These are phyloP conservation scores for Anagyrus pseudococci DNA, from an alignment of 2,888 invertebrate genomes.

Conservation along the genomic window DNA sequence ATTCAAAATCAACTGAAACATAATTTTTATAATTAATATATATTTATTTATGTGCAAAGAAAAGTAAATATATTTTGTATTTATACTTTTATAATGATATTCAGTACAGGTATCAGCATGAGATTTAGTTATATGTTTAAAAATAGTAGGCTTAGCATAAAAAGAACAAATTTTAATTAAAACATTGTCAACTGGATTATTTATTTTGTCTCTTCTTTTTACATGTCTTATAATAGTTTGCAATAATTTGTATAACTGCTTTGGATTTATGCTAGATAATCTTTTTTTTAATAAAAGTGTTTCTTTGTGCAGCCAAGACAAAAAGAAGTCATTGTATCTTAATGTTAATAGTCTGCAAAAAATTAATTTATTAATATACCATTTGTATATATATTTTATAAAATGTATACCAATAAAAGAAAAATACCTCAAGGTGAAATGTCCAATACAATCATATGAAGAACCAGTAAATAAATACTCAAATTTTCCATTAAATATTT, in stretches of 20 bases:
- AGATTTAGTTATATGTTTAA: slow-evolving; percentile 49
- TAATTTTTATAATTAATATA: slow-evolving; percentile 40
- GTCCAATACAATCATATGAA: slow-evolving; percentile 67
- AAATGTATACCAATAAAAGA: background rate
- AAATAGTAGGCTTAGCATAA: slow-evolving; percentile 43
- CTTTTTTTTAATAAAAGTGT: slow-evolving; percentile 49
- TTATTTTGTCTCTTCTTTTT: slow-evolving; percentile 36
- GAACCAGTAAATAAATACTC: slow-evolving; percentile 69
- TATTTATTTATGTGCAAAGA: slow-evolving; percentile 7
- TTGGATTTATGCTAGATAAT: slow-evolving; percentile 46
- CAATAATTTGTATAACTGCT: slow-evolving; percentile 52
- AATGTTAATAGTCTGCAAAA: slow-evolving; percentile 51
- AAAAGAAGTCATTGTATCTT: slow-evolving; percentile 48
- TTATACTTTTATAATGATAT: slow-evolving; percentile 48
- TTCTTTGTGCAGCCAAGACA: slow-evolving; percentile 52
- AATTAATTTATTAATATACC: slow-evolving; percentile 1
- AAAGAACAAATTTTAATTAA: slow-evolving; percentile 44
- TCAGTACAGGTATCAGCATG: slow-evolving; percentile 45
- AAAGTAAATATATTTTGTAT: slow-evolving; percentile 18
- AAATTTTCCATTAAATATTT: slow-evolving; percentile 59
- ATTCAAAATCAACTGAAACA: slow-evolving; percentile 65
- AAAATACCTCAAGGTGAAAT: slow-evolving; percentile 66
- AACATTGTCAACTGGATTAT: slow-evolving; percentile 41
- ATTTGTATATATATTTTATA: background rate
- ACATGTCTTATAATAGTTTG: slow-evolving; percentile 46